These are phyloP conservation scores for Pseudomyrmex sp. DNA, from an alignment of 1,140 invertebrate genomes.

Conservation along the genomic window DNA sequence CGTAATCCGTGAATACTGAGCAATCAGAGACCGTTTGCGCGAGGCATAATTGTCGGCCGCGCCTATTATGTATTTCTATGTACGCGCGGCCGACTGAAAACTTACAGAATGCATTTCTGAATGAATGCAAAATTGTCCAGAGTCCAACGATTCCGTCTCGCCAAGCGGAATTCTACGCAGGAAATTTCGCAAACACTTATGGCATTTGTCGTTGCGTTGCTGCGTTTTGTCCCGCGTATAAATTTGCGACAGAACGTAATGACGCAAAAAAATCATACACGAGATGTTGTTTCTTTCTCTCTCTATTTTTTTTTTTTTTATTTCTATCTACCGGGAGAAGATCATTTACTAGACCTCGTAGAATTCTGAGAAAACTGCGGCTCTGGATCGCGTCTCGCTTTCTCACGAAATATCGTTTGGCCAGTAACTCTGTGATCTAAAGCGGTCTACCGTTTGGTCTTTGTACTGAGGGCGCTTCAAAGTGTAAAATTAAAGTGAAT, in stretches of 20 bases:
- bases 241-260: conserved; percentile 1
- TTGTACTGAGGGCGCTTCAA: conserved; percentile 51
- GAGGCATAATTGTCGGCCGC: conserved; percentile 50
- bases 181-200: conserved; percentile 11
- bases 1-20: conserved; percentile 52
- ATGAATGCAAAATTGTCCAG: conserved; percentile 47
- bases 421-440: conserved; percentile 57
- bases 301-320: neutral
- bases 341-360: conserved; percentile 42
- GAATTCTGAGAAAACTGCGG: conserved; percentile 29
- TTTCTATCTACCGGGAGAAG: conserved; percentile 16
- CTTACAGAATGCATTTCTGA: conserved; percentile 49
- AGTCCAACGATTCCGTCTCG: neutral
- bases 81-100: conserved; percentile 45
- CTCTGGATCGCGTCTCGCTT: conserved; percentile 16
- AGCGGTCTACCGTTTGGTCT: conserved; percentile 47
- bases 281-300: conserved; percentile 6
- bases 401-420: conserved; percentile 48
- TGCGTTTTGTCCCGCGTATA: neutral
- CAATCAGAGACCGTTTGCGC: conserved; percentile 55
- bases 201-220: neutral
- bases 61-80: conserved; percentile 32
- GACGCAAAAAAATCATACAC: neutral
- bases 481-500: conserved; percentile 63
- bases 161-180: neutral